Base-by-base conservation (phyloP, 1,140 invertebrate species). In the Saccostrea echinata region DNA sequence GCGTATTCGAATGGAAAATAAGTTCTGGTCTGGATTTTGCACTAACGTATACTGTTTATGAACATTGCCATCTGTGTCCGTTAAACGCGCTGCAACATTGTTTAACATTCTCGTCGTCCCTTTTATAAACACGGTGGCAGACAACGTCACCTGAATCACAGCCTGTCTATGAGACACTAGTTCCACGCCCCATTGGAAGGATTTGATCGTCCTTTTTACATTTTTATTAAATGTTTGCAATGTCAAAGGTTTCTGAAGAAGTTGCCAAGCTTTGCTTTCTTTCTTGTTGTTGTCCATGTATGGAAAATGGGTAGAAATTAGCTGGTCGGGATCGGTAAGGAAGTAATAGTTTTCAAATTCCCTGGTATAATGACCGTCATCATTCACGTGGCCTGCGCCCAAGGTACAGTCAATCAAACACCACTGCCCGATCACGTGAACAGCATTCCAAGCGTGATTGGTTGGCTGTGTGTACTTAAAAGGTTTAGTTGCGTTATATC, bases 401-500 rank as follows among this genome's bases (percentile, higher is more conserved):
- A 95, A 96, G 8, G 95, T 95, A 55, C 94, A 93, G 86, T 93
- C 91, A 12, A 93, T 87, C 30, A 92, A 90, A 57, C 92, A 86
- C 92, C 92, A 93, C 21, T 91, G 89, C n/a, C 90, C 88, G n/a
- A 90, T 80, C 8, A 92, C 89, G 55, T 86, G 89, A 4, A 93
- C 91, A 13, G 91, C 90, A 57, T 92, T 93, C 92, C 92, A 93
- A 13, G 91, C 89, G 82, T 92, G 91, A 61, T 93, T 90, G 0
- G 92, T 90, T 27, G 88, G 99, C 98, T 8, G 99, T 97, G 95
- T 98, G 98, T 90, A 98, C 90, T 98, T 98, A 93, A 99, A 99
- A 85, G 97, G 96, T 0, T 99, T 97, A 0, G 98, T 98, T 0
- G 98, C 98, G 93, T 98, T 98, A 94, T 99, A 99, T 80, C 98